Conservation (phyloP, 2,797 vertebrate genomes). For the Mormyrops attenuatus region DNA sequence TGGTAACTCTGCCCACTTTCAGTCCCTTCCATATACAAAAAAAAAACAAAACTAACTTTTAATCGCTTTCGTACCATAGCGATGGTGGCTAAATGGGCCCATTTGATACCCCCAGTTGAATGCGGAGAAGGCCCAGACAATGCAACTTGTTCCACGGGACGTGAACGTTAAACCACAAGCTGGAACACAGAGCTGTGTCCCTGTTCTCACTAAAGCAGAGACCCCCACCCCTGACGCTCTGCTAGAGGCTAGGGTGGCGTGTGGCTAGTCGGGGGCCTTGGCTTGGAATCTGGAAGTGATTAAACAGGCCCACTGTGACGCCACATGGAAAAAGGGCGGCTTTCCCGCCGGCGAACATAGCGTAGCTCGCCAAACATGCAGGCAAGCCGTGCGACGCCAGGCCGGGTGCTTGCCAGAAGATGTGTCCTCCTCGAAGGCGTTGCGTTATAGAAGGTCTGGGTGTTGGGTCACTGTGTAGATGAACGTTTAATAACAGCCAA, state of each 20-base stretch:
- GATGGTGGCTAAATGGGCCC: neutral
- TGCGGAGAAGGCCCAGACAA: neutral
- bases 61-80: neutral
- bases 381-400: neutral
- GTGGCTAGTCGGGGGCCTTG: neutral
- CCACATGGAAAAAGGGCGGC: neutral
- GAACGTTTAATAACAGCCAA: neutral
- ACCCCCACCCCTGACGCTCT: neutral
- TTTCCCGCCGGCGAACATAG: neutral
- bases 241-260: neutral
- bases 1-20: neutral
- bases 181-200: neutral
- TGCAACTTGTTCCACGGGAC: neutral
- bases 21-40: neutral
- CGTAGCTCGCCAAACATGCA: neutral
- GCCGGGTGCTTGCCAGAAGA: neutral
- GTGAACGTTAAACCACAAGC: neutral
- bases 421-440: neutral
- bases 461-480: neutral
- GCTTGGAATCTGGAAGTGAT: neutral
- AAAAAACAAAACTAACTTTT: neutral
- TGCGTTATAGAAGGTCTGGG: neutral
- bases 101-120: neutral
- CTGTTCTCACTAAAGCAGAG: neutral
- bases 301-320: neutral